Evolutionary conservation across 2,797 vertebrate species (phyloP).

Genomic region (Poeciliopsis gracilis): DNA sequence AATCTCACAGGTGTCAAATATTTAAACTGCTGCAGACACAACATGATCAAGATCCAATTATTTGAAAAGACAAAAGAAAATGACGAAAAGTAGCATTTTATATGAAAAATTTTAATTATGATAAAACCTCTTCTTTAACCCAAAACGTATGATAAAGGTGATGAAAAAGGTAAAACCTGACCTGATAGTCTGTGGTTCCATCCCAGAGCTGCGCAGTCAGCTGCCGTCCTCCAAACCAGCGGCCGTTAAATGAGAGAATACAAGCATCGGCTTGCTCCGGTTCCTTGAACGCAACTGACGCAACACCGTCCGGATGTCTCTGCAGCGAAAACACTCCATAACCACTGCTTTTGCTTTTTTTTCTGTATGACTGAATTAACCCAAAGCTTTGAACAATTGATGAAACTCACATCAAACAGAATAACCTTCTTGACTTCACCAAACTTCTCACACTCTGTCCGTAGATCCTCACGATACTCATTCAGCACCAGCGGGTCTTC

Average conservation of each 20-base stretch:
- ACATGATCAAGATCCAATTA: neutral
- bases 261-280: constrained; percentile 88
- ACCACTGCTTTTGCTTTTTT: neutral
- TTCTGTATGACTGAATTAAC: neutral
- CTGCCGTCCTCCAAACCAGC: constrained; percentile 95
- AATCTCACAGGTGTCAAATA: neutral
- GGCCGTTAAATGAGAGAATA: constrained; percentile 86
- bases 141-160: neutral
- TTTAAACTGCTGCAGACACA: neutral
- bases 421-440: constrained; percentile 97
- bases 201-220: constrained; percentile 90
- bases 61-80: neutral
- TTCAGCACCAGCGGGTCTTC: constrained; percentile 95
- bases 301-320: constrained; percentile 94
- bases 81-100: neutral
- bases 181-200: constrained; percentile 94
- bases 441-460: constrained; percentile 95
- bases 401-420: constrained; percentile 93
- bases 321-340: constrained; percentile 57
- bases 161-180: constrained; percentile 39
- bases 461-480: constrained; percentile 95
- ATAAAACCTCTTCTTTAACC: neutral
- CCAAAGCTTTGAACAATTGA: neutral
- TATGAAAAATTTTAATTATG: neutral
- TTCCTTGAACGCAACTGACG: constrained; percentile 93